Evolutionary conservation across 2,113 vertebrate species (phyloP), one percentile per base, ranked within the genome.

Genomic region (Syngnathus scovelli): DNA sequence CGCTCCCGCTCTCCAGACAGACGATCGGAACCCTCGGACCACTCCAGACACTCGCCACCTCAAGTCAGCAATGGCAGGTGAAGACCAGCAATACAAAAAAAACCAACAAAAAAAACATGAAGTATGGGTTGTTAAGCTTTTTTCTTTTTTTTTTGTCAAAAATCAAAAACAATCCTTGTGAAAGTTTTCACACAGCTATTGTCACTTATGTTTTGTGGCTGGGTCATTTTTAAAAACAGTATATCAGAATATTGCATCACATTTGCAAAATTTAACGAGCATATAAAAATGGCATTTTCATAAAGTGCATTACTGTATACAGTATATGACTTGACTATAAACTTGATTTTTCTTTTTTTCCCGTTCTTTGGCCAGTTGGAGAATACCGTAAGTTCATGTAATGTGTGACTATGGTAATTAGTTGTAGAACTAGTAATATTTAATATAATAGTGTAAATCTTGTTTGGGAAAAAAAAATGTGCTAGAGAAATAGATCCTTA

Each of bases 31-130:
- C 96, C 94, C 78, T 98, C 97, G 52, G 96, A 99, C 78, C 96
- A 94, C 88, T 95, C 95, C 85, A 92, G 94, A 85, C 95, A 95
- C 87, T 99, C 97, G 72, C 95, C 95, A 41, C 96, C 94, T 69
- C 96, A 97, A 84, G 94, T 94, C 90, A 97, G 94, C 94, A 96
- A 93, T 27, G 93, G 95, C 92, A 98, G 96, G 96, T 98, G 91
- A 91, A 70, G 38, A 74, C 9, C 18, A 18, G n/a, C 7, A 16
- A 6, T 36, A 11, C 12, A 52, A 1, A 36, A 27, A 21, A 48
- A 23, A 23, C 1, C 23, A 23, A 33, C 3, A 33, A 33, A 33
- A 33, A 33, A 33, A 33, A 33, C 27, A 33, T 33, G 27, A 33
- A 33, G 27, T 33, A 33, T 33, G 27, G 27, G 27, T 33, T 33